Evolutionary conservation across 1,140 invertebrate species (phyloP).

Genomic region (Augochlora pura): DNA sequence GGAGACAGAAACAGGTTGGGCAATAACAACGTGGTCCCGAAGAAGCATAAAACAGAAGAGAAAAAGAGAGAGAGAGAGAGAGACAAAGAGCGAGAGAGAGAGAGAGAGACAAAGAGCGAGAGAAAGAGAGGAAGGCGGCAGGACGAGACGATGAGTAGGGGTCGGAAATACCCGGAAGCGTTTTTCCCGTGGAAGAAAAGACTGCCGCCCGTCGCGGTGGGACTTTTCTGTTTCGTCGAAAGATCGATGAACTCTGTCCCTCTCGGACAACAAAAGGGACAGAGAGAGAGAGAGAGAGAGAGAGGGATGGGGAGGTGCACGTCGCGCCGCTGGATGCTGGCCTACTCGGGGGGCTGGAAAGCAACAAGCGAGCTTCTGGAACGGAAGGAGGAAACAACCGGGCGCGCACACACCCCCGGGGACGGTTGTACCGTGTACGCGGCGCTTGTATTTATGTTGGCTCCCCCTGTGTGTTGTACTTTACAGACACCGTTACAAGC

Average conservation of each 20-base stretch:
- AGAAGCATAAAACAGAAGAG: not conserved
- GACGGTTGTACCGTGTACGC: not conserved
- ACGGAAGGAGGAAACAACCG: conserved; percentile 23
- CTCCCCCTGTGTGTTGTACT: not conserved
- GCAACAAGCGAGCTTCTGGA: conserved; percentile 30
- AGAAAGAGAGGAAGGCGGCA: not conserved
- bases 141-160: not conserved
- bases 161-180: conserved; percentile 45
- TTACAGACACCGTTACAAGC: not conserved
- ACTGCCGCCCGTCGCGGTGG: not conserved
- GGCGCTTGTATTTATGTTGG: not conserved
- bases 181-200: conserved; percentile 30
- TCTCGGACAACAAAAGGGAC: conserved; percentile 12
- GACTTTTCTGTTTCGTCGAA: conserved; percentile 41
- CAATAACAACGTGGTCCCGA: conserved; percentile 20
- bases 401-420: not conserved
- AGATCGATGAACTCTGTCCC: conserved; percentile 57
- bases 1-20: not conserved
- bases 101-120: not conserved
- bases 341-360: conserved; percentile 3
- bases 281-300: not conserved
- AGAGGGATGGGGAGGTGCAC: not conserved
- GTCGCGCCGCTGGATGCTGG: not conserved
- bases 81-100: not conserved
- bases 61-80: not conserved